Evolutionary conservation across 1,140 invertebrate genomes (phyloP).

Genomic region (Ceratina australensis): DNA sequence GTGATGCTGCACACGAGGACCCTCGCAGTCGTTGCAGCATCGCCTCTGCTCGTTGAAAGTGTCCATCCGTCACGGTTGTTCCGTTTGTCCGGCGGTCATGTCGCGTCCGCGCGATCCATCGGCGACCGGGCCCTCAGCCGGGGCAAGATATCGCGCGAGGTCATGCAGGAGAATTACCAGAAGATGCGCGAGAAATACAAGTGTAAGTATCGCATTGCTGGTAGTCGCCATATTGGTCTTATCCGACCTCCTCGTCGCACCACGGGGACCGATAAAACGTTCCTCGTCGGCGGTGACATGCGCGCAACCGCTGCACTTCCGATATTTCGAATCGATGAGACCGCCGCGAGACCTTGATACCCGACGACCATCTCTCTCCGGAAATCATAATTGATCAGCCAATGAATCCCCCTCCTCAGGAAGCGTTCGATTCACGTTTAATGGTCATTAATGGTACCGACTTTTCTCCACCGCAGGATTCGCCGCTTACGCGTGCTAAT

Average conservation of each 20-base stretch:
- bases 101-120: not conserved
- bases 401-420: conserved; percentile 31
- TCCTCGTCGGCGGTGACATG: not conserved
- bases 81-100: not conserved
- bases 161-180: conserved; percentile 71
- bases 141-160: conserved; percentile 64
- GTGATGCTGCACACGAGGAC: conserved; percentile 61
- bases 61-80: not conserved
- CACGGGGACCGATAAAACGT: not conserved
- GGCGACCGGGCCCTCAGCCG: conserved; percentile 45
- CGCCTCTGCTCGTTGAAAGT: conserved; percentile 21
- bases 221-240: conserved; percentile 39
- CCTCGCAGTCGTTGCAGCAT: conserved; percentile 46
- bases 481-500: not conserved
- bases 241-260: not conserved
- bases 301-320: not conserved
- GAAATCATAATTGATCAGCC: conserved; percentile 31
- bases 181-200: conserved; percentile 74
- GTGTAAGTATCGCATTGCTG: conserved; percentile 70
- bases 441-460: not conserved
- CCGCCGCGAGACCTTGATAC: conserved; percentile 48
- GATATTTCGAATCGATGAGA: conserved; percentile 50
- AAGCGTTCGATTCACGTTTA: conserved; percentile 25
- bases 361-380: conserved; percentile 7
- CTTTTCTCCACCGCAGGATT: too few relatives aligned